Evolutionary conservation across 2,113 vertebrate genomes (phyloP), one percentile per base, ranked within the genome.

Genomic region (Siniperca chuatsi): DNA sequence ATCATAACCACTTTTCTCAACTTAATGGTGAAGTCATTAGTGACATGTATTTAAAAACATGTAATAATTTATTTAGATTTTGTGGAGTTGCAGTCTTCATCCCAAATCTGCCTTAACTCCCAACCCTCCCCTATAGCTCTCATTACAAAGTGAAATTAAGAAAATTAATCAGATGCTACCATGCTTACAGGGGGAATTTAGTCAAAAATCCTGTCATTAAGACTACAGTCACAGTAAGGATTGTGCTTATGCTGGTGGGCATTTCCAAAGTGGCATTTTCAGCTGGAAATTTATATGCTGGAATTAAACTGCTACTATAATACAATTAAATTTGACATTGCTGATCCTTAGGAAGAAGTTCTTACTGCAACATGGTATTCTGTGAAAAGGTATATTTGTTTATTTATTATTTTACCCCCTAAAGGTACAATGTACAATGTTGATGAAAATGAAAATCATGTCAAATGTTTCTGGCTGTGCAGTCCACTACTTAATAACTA

Each of bases 71-170:
- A 13, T 73, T 67, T 55, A 29, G 29, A 29, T 29, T 29, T 70
- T 33, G 23, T 12, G 5, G 13, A 69, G n/a, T 12, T 68, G 70
- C 12, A 35, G 33, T 48, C 7, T 42, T 71, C 20, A 8, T 68
- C 44, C 40, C 11, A 29, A 75, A 87, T 65, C 23, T 46, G 54
- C 25, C 54, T 55, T 8, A 65, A 61, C 46, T 42, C 48, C 21
- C 21, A 58, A 10, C 4, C 16, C 46, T 10, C 52, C 71, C 66
- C 46, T 20, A 33, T 20, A 23, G 20, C 66, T 67, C 48, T 6
- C 40, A 86, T 75, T 84, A 84, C 33, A 21, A 37, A 67, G 13
- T 80, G 33, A 64, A 75, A 78, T 71, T 18, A 64, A 68, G 44
- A 78, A 58, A 77, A 83, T 79, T 13, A 79, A 79, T 70, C 35